A percentile compares a stretch with the other conserved stretches of the same genome.
Conservation (phyloP, 2,797 vertebrate genomes). For the Crenichthys baileyi region DNA sequence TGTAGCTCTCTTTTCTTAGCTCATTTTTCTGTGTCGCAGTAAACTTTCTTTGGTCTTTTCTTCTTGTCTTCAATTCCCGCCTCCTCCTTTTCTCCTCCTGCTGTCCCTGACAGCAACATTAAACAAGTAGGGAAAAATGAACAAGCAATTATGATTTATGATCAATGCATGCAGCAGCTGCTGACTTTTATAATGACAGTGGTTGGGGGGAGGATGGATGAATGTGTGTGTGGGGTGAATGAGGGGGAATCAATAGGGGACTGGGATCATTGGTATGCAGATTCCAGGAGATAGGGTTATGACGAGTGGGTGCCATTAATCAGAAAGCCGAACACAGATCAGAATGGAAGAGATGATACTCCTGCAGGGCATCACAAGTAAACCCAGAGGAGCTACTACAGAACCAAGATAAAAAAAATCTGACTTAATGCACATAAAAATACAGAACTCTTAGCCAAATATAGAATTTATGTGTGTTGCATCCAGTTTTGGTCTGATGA, state of each 20-base stretch:
- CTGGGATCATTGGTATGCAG: slow-evolving; percentile 83
- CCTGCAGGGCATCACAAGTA: slow-evolving; percentile 26
- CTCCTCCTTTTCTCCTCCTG: slow-evolving; percentile 35
- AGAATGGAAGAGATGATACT: slow-evolving; percentile 47
- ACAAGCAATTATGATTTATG: slow-evolving; percentile 87
- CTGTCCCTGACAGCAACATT: slow-evolving; percentile 79
- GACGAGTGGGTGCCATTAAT: slow-evolving; percentile 84
- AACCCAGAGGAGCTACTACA: slow-evolving; percentile 15
- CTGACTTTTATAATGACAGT: slow-evolving; percentile 83
- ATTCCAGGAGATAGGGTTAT: slow-evolving; percentile 82
- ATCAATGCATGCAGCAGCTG: slow-evolving; percentile 80
- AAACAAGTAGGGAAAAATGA: slow-evolving; percentile 82
- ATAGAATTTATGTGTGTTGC: background rate
- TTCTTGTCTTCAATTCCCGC: slow-evolving; percentile 29
- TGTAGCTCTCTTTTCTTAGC: slow-evolving; percentile 25
- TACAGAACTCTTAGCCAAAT: background rate
- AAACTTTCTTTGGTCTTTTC: slow-evolving; percentile 57
- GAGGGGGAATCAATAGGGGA: slow-evolving; percentile 77
- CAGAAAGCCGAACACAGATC: slow-evolving; percentile 60
- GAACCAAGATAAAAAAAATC: slow-evolving; percentile 8
- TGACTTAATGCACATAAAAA: slow-evolving; percentile 10
- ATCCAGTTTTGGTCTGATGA: background rate
- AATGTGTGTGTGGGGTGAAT: slow-evolving; percentile 53
- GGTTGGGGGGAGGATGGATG: slow-evolving; percentile 45
- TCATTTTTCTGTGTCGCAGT: slow-evolving; percentile 41